A percentile compares a stretch with the other conserved stretches of the same genome.
phyloP scores from a whole-genome alignment of 2,888 invertebrate genomes.

The Morpho achilles region DNA sequence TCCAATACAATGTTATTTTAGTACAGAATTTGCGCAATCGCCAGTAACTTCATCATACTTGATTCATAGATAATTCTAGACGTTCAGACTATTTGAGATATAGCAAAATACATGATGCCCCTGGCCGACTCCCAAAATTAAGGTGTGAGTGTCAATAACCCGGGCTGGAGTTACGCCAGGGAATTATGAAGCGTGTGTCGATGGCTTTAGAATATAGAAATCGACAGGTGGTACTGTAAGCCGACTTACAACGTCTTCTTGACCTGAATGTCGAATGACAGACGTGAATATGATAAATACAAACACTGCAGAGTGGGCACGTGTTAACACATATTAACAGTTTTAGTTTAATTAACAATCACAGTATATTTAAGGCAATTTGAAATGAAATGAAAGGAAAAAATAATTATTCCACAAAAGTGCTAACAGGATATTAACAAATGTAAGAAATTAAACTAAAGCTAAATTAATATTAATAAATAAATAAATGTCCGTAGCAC shows the following conservation, averaged over 20 bases:
- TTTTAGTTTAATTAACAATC: too few species aligned
- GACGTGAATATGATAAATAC: neutral
- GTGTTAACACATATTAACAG: too few species aligned
- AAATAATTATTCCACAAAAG: too few species aligned
- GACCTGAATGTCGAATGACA: constrained; percentile 6
- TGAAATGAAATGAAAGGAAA: too few species aligned
- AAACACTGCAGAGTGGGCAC: too few species aligned
- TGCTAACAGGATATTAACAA: too few species aligned
- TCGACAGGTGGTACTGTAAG: constrained; percentile 5
- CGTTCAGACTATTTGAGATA: constrained; percentile 15
- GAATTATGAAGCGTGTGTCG: neutral
- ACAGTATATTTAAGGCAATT: too few species aligned
- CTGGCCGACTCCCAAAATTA: constrained; percentile 27
- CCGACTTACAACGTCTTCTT: neutral
- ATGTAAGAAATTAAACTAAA: too few species aligned
- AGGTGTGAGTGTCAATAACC: constrained; percentile 30
- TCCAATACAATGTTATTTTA: constrained; percentile 3
- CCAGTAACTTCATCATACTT: constrained; percentile 7
- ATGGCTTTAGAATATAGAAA: neutral
- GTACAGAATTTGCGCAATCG: neutral
- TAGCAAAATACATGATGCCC: constrained; percentile 19
- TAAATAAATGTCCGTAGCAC: too few species aligned
- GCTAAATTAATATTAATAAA: too few species aligned
- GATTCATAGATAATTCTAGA: constrained; percentile 23
- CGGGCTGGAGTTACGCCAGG: constrained; percentile 11